Evolutionary conservation across 1,140 invertebrate genomes (phyloP).

Genomic region (Anastatus disparis): DNA sequence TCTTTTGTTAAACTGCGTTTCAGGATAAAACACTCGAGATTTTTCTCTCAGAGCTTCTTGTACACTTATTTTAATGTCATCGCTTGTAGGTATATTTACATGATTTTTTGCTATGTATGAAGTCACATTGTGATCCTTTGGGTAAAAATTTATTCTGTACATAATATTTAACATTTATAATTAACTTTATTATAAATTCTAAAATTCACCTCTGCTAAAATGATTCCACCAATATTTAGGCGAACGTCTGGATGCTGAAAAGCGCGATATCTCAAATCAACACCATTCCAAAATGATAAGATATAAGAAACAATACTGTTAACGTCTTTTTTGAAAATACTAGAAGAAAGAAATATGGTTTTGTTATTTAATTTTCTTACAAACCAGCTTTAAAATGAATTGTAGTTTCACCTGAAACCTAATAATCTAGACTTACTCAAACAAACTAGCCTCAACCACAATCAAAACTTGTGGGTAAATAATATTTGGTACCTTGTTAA

Average conservation of each 20-base stretch:
- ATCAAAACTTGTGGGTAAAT: conserved; percentile 4
- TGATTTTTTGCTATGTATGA: not conserved
- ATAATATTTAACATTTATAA: conserved; percentile 1
- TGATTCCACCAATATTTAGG: conserved; percentile 43
- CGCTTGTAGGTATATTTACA: not conserved
- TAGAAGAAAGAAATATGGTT: conserved; percentile 20
- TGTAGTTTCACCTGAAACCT: no score
- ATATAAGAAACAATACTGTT: conserved; percentile 25
- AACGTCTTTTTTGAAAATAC: conserved; percentile 16
- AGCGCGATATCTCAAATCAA: conserved; percentile 37
- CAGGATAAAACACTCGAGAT: not conserved
- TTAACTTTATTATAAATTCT: not conserved
- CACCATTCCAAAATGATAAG: conserved; percentile 38
- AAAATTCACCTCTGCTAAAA: conserved; percentile 38
- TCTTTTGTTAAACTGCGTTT: not conserved
- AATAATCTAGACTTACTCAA: no score
- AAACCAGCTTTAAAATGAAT: no score
- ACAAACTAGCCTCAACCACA: not conserved
- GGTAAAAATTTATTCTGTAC: not conserved
- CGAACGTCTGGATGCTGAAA: conserved; percentile 30
- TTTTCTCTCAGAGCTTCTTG: not conserved
- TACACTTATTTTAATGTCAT: not conserved
- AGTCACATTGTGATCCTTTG: not conserved
- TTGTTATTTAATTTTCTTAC: no score
- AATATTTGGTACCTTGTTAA: not conserved